Percentiles rank a stretch among this genome's conserved stretches.
Evolutionary conservation across 2,888 invertebrate species (phyloP).

Genomic region (Mesorhabditis sp.): DNA sequence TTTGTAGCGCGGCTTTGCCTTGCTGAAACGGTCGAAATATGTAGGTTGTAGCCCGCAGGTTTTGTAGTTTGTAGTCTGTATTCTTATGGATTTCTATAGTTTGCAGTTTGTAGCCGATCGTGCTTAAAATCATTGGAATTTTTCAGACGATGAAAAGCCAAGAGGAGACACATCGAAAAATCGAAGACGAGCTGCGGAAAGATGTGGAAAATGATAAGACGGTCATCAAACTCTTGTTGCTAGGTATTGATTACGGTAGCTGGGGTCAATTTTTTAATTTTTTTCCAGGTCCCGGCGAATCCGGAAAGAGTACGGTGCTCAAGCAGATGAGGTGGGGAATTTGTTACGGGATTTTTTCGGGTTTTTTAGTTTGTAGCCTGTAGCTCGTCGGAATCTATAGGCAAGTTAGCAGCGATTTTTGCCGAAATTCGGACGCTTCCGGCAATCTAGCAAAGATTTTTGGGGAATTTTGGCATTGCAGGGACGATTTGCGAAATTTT

Average conservation of each 20-base stretch:
- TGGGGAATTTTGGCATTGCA: no score
- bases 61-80: no score
- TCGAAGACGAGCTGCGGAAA: conserved; percentile 5
- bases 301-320: conserved; percentile 42
- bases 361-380: neutral
- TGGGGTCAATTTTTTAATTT: neutral
- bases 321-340: conserved; percentile 44
- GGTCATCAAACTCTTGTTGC: conserved; percentile 34
- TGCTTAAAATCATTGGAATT: neutral
- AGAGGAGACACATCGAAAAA: neutral
- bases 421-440: no score
- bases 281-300: conserved; percentile 37
- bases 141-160: neutral
- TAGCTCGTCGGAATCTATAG: no score
- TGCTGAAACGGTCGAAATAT: no score
- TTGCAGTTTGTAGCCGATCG: no score
- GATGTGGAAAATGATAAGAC: conserved; percentile 16
- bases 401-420: no score
- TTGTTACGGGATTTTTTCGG: neutral
- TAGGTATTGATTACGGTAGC: conserved; percentile 18
- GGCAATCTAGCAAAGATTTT: no score
- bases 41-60: no score
- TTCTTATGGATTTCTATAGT: no score
- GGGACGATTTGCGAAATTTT: no score
- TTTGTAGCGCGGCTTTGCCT: no score